These are phyloP conservation scores for Electrona antarctica DNA, from an alignment of 2,113 vertebrate species.

Conservation along the genomic window DNA sequence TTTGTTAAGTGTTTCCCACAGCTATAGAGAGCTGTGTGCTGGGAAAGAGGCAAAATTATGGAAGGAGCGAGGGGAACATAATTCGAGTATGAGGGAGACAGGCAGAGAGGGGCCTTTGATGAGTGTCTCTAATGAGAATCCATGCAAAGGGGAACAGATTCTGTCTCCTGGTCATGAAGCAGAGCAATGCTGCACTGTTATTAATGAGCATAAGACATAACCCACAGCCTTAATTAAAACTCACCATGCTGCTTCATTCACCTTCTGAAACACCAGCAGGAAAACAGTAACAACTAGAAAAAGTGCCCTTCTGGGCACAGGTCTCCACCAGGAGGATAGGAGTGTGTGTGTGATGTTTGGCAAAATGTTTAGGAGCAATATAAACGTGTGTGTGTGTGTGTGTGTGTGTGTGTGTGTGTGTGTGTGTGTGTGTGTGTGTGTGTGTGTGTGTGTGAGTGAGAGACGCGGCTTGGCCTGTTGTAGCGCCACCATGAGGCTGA, in stretches of 20 bases:
- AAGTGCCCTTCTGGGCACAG: no score
- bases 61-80: constrained; percentile 57
- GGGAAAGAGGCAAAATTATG: constrained; percentile 68
- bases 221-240: constrained; percentile 77
- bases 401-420: no score
- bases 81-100: background rate
- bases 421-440: no score
- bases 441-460: no score
- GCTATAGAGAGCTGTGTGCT: constrained; percentile 63
- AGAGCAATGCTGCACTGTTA: constrained; percentile 54
- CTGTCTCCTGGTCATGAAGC: constrained; percentile 56
- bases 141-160: constrained; percentile 54
- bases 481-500: no score
- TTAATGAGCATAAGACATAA: constrained; percentile 67
- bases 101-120: constrained; percentile 70
- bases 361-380: no score
- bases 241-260: constrained; percentile 58
- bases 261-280: constrained; percentile 51
- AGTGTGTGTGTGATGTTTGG: no score
- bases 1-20: constrained; percentile 73
- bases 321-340: no score
- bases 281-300: constrained; percentile 39
- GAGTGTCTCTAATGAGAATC: constrained; percentile 78
- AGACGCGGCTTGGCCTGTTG: no score
- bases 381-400: no score